Base-by-base conservation (phyloP, 2,888 invertebrate species). In the Tethea ocularis region DNA sequence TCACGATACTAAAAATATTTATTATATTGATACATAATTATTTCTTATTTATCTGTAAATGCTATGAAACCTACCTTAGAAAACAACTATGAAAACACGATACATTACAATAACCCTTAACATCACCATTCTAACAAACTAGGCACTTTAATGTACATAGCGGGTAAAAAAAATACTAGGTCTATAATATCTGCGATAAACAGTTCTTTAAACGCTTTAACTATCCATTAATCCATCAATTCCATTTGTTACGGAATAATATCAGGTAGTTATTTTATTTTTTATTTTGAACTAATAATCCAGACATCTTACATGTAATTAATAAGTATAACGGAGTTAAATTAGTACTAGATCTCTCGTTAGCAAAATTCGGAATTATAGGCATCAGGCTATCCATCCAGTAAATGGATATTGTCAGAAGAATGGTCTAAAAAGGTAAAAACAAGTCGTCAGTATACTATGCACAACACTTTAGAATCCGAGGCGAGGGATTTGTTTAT, bases 101-200 rank as follows among this genome's bases (percentile, higher is more conserved):
- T 52, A 51, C 46, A 46, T 20, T 46, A 46, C 20, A 46, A 46
- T 46, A 20, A 58, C 46, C 26, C 61, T 64, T 64, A 63, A 64
- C 59, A 63, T 67, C 61, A 58, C 59, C 46, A 46, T 51, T 64
- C 63, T 70, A 67, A 52, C 60, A 63, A 70, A 70, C 74, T 74
- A 77, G 77, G 77, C 75, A 77, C 72, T 74, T 75, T 57, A 59
- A 62, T 57, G 33, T 58, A 68, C 53, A 67, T 57, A 66, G 52
- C 61, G 36, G 58, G 20, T 52, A 55, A 63, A 58, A 29, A 60
- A 64, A 62, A 58, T 20, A 54, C 46, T 59, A 57, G 51, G 61
- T 64, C 41, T 23, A 55, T 68, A 66, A 17, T n/a, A 46, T 46
- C 20, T 46, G 46, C 7, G 46, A 46, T 10, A 20, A 46, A 46